Conservation (phyloP, 1,140 invertebrate species). For the Artemia franciscana region DNA sequence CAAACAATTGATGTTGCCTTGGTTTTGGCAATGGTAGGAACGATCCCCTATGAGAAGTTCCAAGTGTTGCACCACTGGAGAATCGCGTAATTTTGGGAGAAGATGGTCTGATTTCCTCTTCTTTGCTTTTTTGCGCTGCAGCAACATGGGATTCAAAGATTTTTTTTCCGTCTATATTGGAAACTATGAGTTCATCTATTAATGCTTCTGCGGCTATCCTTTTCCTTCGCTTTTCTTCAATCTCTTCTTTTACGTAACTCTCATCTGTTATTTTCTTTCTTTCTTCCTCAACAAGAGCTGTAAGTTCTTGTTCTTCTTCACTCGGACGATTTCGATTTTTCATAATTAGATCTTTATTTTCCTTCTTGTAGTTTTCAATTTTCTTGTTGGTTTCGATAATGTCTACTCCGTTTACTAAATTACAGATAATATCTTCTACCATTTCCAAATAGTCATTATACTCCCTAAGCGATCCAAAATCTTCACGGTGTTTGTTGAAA, state of each 20-base stretch:
- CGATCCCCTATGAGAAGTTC: slow-evolving; percentile 24
- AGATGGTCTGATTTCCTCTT: slow-evolving; percentile 13
- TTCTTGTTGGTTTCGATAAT: slow-evolving; percentile 63
- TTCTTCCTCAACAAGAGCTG: slow-evolving; percentile 66
- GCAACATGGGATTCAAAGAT: slow-evolving; percentile 63
- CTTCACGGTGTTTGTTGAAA: slow-evolving; percentile 75
- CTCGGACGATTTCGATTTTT: slow-evolving; percentile 43
- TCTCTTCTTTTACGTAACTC: slow-evolving; percentile 27
- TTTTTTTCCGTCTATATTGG: slow-evolving; percentile 57
- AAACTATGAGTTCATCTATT: slow-evolving; percentile 84
- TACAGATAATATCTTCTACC: slow-evolving; percentile 72
- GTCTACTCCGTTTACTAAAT: slow-evolving; percentile 75
- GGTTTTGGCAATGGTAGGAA: slow-evolving; percentile 40
- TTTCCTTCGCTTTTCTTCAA: slow-evolving; percentile 55
- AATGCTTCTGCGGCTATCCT: slow-evolving; percentile 63
- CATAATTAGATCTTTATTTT: slow-evolving; percentile 70
- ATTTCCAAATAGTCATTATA: slow-evolving; percentile 83
- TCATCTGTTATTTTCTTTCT: slow-evolving; percentile 25
- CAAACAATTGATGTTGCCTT: slow-evolving; percentile 46
- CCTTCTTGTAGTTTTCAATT: slow-evolving; percentile 82
- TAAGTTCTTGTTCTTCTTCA: slow-evolving; percentile 42
- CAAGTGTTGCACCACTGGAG: slow-evolving; percentile 55
- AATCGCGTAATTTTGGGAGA: slow-evolving; percentile 32
- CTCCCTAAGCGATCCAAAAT: slow-evolving; percentile 51
- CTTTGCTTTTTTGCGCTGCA: slow-evolving; percentile 18